Conservation (phyloP, 2,797 vertebrate genomes). For the Anguilla obscura region DNA sequence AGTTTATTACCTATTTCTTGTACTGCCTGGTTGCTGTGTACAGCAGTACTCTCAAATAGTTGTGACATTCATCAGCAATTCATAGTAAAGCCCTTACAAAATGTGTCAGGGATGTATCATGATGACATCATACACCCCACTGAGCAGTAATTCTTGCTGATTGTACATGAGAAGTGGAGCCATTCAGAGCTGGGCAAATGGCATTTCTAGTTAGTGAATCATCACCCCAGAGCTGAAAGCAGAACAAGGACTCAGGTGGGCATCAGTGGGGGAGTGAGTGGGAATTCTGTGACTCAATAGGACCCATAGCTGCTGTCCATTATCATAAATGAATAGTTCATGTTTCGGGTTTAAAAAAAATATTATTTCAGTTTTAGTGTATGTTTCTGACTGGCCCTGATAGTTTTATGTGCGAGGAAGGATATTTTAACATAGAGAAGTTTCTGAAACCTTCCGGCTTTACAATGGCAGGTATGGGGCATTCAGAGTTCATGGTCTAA, state of each 20-base stretch:
- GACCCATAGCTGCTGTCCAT: neutral
- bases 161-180: neutral
- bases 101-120: neutral
- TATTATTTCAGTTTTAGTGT: too few relatives aligned
- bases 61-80: neutral
- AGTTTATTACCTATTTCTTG: neutral
- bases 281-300: neutral
- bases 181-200: neutral
- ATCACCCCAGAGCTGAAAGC: neutral
- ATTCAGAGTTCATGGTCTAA: neutral
- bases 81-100: neutral
- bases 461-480: neutral
- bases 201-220: neutral
- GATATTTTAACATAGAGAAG: too few relatives aligned
- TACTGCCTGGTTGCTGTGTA: neutral
- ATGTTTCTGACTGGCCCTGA: too few relatives aligned
- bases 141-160: neutral
- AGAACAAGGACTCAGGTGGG: neutral
- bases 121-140: neutral
- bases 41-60: neutral
- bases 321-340: neutral
- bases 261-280: neutral
- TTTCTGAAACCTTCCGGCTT: neutral
- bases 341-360: too few relatives aligned
- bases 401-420: too few relatives aligned